A percentile compares a stretch with the other conserved stretches of the same genome.
These are phyloP conservation scores for Lophotriccus pileatus DNA, from an alignment of 2,797 vertebrate species.

Conservation along the genomic window DNA sequence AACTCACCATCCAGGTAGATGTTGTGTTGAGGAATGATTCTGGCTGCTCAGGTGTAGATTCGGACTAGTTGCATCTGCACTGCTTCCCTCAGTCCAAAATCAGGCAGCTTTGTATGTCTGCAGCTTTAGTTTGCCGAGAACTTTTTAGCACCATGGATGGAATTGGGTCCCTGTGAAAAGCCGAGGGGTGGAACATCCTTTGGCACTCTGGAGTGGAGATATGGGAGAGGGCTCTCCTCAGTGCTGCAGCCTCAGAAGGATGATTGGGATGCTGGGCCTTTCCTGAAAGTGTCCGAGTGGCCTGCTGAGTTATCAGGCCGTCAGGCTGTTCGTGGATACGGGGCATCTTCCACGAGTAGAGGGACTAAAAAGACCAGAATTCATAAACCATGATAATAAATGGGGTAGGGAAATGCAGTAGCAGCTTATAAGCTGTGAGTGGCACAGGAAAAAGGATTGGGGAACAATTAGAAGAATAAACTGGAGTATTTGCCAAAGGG, in stretches of 20 bases:
- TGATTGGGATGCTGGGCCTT: not conserved
- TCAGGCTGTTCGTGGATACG: not conserved
- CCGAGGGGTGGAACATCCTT: not conserved
- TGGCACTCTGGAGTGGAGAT: not conserved
- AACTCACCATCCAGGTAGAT: not conserved
- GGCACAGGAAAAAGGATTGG: not conserved
- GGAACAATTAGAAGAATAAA: not conserved
- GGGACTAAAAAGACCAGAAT: not conserved
- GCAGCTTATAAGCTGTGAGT: not conserved
- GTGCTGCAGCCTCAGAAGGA: not conserved
- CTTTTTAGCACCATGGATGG: not conserved
- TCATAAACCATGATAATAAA: not conserved
- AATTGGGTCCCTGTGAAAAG: not conserved
- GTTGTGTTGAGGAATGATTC: not conserved
- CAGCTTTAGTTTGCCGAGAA: not conserved
- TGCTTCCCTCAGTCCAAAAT: not conserved
- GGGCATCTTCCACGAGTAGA: not conserved
- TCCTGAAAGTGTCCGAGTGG: not conserved
- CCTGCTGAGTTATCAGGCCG: not conserved
- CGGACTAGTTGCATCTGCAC: not conserved
- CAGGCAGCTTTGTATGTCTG: not conserved
- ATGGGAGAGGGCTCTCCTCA: fast-evolving
- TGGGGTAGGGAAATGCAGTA: not conserved
- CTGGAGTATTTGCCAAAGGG: not conserved
- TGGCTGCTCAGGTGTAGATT: not conserved